A percentile compares a stretch with the other conserved stretches of the same genome.
These are phyloP conservation scores for Eutrigla gurnardus DNA, from an alignment of 2,797 vertebrate genomes.

Conservation along the genomic window DNA sequence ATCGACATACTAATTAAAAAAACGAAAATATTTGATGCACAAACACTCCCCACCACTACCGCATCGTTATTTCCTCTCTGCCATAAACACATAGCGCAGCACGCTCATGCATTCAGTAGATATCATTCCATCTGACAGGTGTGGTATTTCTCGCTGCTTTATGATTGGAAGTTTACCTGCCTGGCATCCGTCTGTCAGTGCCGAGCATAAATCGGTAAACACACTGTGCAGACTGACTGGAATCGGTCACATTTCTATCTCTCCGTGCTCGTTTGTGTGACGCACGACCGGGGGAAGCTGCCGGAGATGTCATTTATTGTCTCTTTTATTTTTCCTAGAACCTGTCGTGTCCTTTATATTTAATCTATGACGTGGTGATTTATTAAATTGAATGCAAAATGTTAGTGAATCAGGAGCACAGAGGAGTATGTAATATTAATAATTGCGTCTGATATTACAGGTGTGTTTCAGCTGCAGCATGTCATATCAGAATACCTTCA, in stretches of 20 bases:
- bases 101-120: slow-evolving; percentile 7
- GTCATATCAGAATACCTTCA: too few species aligned
- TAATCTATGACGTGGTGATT: not conserved
- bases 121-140: slow-evolving; percentile 14
- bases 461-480: slow-evolving; percentile 32
- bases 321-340: not conserved
- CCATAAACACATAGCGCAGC: not conserved
- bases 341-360: too few species aligned
- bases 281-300: slow-evolving; percentile 7
- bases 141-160: slow-evolving; percentile 34
- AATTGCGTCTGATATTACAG: slow-evolving; percentile 37
- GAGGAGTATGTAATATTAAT: not conserved
- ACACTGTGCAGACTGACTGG: slow-evolving; percentile 1
- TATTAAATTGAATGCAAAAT: slow-evolving; percentile 6
- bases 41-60: not conserved
- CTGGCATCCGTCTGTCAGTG: slow-evolving; percentile 10
- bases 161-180: slow-evolving; percentile 27
- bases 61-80: not conserved
- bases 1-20: not conserved
- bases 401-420: not conserved
- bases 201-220: slow-evolving; percentile 8
- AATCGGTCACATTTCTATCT: slow-evolving; percentile 32
- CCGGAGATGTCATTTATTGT: slow-evolving; percentile 28
- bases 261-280: slow-evolving; percentile 2
- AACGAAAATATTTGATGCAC: not conserved